Evolutionary conservation across 2,113 vertebrate genomes (phyloP), one percentile per base, ranked within the genome.

Genomic region (Gopherus flavomarginatus): DNA sequence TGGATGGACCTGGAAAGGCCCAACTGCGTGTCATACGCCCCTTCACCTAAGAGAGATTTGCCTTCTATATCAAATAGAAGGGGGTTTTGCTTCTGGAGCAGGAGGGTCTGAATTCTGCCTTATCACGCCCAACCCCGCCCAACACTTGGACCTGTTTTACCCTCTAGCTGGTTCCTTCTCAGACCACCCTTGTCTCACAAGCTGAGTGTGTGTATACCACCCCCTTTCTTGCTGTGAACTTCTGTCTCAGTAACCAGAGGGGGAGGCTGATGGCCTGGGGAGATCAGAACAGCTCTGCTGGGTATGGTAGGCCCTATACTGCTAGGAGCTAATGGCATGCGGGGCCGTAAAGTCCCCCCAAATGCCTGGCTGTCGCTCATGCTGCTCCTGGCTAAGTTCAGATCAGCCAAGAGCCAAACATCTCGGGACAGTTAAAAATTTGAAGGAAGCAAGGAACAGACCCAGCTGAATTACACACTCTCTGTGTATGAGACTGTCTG

Each of bases 371-470:
- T 19, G 2, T n/a, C 35, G 1, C 29, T 57, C 26, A 49, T 1
- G 1, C 0, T 6, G 4, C 9, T n/a, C 21, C 1, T 1, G 4
- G 1, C 56, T 53, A 24, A 22, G 72, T 26, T 27, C 42, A 44
- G 82, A 82, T 81, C 56, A 50, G 56, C n/a, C 4, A 2, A 21
- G 90, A 53, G n/a, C 47, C 3, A 1, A 81, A 0, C 50, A 0
- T 29, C 38, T 27, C 0, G 0, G 3, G 26, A 81, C 72, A 87
- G 21, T 80, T 90, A 84, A 96, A 80, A 56, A 78, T 85, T 35
- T 79, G 81, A 44, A 95, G 96, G 96, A 97, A 96, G 93, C 87
- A 0, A 0, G 96, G 77, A 69, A 31, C 26, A 62, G 77, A 81
- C 80, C 90, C 4, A 1, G 86, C 77, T 29, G 35, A 65, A 13